These are phyloP conservation scores for Drosophila nigricruria DNA, from an alignment of 2,888 invertebrate genomes.

Conservation along the genomic window DNA sequence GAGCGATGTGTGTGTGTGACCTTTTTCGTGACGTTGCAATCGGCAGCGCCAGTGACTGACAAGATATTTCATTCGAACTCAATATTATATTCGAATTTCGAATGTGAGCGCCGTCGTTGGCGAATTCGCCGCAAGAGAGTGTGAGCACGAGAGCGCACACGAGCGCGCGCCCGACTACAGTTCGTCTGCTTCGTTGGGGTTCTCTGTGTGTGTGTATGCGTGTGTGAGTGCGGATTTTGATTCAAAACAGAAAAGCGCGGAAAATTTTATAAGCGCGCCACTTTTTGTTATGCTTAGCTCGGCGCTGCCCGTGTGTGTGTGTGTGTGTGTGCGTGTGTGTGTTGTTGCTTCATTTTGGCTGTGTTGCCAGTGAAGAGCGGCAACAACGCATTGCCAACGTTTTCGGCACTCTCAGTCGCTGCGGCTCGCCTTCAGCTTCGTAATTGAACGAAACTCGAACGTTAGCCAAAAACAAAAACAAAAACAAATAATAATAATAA, in stretches of 20 bases:
- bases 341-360: conserved; percentile 59
- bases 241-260: conserved; percentile 73
- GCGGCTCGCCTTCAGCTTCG: conserved; percentile 43
- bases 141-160: conserved; percentile 35
- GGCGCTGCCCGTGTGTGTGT: neutral
- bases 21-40: conserved; percentile 61
- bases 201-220: neutral
- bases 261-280: conserved; percentile 72
- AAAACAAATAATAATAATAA: conserved; percentile 11
- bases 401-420: conserved; percentile 38
- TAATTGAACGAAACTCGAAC: conserved; percentile 33
- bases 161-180: conserved; percentile 3
- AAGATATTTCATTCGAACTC: conserved; percentile 70
- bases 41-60: conserved; percentile 49
- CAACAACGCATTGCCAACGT: conserved; percentile 54
- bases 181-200: conserved; percentile 5
- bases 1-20: conserved; percentile 41
- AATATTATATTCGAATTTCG: conserved; percentile 79
- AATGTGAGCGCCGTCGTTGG: conserved; percentile 33
- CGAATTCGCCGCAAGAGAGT: conserved; percentile 60
- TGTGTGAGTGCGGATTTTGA: conserved; percentile 54
- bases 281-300: conserved; percentile 37
- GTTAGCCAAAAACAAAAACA: conserved; percentile 37
- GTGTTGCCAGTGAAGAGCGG: conserved; percentile 55
- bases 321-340: neutral